phyloP scores from a whole-genome alignment of 2,888 invertebrate species.

The Linhomoeus sp. region DNA sequence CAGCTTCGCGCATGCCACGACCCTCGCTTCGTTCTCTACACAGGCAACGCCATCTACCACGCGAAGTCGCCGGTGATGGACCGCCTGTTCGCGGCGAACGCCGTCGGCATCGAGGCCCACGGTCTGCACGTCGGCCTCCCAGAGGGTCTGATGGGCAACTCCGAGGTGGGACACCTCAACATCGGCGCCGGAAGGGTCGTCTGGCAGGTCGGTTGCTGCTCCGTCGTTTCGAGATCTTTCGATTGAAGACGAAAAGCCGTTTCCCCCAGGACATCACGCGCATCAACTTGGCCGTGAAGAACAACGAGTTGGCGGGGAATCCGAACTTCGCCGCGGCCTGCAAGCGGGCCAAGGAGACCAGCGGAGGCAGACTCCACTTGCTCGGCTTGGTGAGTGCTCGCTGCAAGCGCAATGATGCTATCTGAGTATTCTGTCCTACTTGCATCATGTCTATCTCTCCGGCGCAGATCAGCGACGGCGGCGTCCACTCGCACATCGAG shows the following conservation, averaged over 20 bases:
- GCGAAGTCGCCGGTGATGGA: conserved; percentile 33
- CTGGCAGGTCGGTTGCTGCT: conserved; percentile 24
- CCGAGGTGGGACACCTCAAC: conserved; percentile 34
- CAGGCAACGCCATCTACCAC: conserved; percentile 30
- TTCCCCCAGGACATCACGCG: conserved; percentile 29
- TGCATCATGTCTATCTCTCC: too few relatives aligned
- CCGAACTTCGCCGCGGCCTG: conserved; percentile 26
- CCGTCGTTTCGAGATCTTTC: too few relatives aligned
- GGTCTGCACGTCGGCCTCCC: conserved; percentile 32
- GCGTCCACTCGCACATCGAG: conserved; percentile 33
- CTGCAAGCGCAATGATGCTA: too few relatives aligned
- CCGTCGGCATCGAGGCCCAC: conserved; percentile 28
- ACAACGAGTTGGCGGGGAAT: conserved; percentile 24
- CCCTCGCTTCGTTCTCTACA: too few relatives aligned
- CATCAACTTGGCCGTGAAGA: conserved; percentile 29
- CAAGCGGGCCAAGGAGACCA: conserved; percentile 28
- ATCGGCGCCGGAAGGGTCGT: conserved; percentile 33
- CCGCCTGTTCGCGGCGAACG: conserved; percentile 23
- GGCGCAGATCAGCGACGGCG: conserved; percentile 22
- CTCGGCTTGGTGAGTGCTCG: conserved; percentile 29
- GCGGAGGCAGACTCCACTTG: conserved; percentile 29
- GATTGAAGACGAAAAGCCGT: too few relatives aligned
- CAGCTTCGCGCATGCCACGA: too few relatives aligned
- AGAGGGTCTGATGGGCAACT: conserved; percentile 33
- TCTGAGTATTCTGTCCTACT: too few relatives aligned